Conservation (phyloP, 37 sponge, comb jelly and placozoan genomes). For the Spongilla lacustris region DNA sequence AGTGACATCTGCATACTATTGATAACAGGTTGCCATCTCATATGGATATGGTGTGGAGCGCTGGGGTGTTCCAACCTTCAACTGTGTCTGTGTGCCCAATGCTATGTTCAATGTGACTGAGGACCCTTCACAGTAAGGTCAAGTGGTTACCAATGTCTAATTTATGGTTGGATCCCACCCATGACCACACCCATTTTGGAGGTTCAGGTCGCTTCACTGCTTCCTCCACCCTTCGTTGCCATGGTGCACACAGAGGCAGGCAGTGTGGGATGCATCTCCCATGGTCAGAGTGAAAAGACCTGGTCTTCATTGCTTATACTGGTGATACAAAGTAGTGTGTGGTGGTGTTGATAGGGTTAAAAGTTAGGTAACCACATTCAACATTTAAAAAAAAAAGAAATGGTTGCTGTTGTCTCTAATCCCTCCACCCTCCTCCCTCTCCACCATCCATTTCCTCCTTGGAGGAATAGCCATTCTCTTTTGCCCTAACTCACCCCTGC, state of each 20-base stretch:
- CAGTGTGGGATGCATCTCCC: neutral
- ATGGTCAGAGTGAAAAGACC: neutral
- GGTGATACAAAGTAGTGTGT: too few relatives aligned
- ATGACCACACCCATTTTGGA: neutral
- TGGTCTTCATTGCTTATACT: neutral
- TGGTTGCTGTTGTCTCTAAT: too few relatives aligned
- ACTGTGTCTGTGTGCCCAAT: slow-evolving; percentile 33
- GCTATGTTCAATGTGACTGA: slow-evolving; percentile 24
- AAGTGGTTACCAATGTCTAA: too few relatives aligned
- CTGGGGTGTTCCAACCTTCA: slow-evolving; percentile 36
- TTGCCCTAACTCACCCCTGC: too few relatives aligned
- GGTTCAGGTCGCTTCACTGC: slow-evolving; percentile 52
- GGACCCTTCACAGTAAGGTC: slow-evolving; percentile 47
- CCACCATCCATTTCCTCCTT: too few relatives aligned
- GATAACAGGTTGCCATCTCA: slow-evolving; percentile 25
- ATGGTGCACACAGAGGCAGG: slow-evolving; percentile 29
- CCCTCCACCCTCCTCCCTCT: too few relatives aligned
- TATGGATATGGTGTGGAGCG: slow-evolving; percentile 37
- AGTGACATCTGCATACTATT: too few relatives aligned
- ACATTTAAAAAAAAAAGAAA: too few relatives aligned
- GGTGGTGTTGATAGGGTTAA: too few relatives aligned
- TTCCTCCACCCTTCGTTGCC: slow-evolving; percentile 31
- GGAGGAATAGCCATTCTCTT: too few relatives aligned
- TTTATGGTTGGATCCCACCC: too few relatives aligned
- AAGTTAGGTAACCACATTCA: too few relatives aligned